Evolutionary conservation across 2,888 invertebrate genomes (phyloP).

Genomic region (Conistra vaccinii): DNA sequence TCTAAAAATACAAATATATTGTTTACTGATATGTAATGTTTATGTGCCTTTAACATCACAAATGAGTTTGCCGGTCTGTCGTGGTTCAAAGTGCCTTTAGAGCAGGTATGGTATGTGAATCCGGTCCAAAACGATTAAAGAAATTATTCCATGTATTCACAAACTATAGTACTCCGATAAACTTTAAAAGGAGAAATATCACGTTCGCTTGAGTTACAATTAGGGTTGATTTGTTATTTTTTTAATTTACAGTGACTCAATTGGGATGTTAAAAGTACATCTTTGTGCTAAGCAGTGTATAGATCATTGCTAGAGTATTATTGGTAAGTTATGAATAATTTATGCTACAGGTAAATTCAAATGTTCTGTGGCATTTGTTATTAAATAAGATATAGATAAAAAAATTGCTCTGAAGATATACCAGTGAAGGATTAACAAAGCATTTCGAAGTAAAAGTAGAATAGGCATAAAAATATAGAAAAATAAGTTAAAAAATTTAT

Average conservation of each 20-base stretch:
- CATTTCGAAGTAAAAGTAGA: constrained; percentile 55
- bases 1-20: constrained; percentile 58
- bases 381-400: constrained; percentile 62
- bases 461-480: constrained; percentile 29
- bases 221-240: neutral
- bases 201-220: neutral
- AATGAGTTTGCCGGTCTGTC: constrained; percentile 9
- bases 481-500: constrained; percentile 30
- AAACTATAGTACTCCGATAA: constrained; percentile 38
- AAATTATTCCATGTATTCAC: constrained; percentile 31
- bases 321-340: constrained; percentile 66
- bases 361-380: constrained; percentile 65
- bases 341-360: constrained; percentile 70
- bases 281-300: constrained; percentile 65
- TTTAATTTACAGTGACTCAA: constrained; percentile 12
- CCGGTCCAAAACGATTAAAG: constrained; percentile 15
- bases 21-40: constrained; percentile 47
- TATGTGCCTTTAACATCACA: constrained; percentile 40
- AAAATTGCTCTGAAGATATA: constrained; percentile 61
- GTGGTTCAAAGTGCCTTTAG: constrained; percentile 29
- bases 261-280: constrained; percentile 59
- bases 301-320: constrained; percentile 77
- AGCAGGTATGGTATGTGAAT: constrained; percentile 31
- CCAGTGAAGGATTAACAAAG: constrained; percentile 64
- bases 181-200: constrained; percentile 14